phyloP scores from a whole-genome alignment of 2,113 vertebrate species.

The Hippoglossus stenolepis region DNA sequence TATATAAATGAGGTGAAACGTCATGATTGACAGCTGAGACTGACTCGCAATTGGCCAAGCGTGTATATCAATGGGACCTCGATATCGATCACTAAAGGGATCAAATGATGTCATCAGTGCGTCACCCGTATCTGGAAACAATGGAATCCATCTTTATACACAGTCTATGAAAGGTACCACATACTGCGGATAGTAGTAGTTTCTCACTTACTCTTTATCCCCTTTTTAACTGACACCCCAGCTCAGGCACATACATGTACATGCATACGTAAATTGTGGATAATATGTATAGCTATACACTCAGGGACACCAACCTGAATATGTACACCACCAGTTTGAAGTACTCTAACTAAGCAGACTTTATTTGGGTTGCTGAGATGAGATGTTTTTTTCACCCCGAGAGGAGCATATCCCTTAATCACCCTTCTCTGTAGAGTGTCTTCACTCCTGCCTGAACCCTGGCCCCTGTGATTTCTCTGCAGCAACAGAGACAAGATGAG shows the following conservation, averaged over 20 bases:
- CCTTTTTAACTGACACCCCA: not conserved
- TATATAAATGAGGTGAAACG: too few relatives aligned
- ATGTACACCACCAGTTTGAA: constrained; percentile 2
- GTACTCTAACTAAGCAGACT: constrained; percentile 22
- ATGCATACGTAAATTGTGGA: not conserved
- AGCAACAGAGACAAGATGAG: constrained; percentile 49
- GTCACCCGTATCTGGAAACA: too few relatives aligned
- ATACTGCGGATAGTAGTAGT: too few relatives aligned
- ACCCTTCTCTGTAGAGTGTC: constrained; percentile 42
- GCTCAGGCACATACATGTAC: not conserved
- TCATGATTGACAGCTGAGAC: too few relatives aligned
- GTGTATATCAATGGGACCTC: too few relatives aligned
- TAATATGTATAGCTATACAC: not conserved
- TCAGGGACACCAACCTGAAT: not conserved
- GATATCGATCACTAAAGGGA: too few relatives aligned
- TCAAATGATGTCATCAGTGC: too few relatives aligned
- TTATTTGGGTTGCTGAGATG: constrained; percentile 5
- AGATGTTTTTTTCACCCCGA: not conserved
- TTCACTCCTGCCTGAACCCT: constrained; percentile 54
- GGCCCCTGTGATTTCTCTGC: constrained; percentile 41
- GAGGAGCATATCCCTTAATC: constrained; percentile 60
- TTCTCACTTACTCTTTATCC: not conserved
- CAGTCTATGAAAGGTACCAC: too few relatives aligned
- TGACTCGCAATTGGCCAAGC: too few relatives aligned
- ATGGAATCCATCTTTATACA: too few relatives aligned